These are phyloP conservation scores for Leptonema lineaticorne DNA, from an alignment of 1,140 invertebrate genomes.

Conservation along the genomic window DNA sequence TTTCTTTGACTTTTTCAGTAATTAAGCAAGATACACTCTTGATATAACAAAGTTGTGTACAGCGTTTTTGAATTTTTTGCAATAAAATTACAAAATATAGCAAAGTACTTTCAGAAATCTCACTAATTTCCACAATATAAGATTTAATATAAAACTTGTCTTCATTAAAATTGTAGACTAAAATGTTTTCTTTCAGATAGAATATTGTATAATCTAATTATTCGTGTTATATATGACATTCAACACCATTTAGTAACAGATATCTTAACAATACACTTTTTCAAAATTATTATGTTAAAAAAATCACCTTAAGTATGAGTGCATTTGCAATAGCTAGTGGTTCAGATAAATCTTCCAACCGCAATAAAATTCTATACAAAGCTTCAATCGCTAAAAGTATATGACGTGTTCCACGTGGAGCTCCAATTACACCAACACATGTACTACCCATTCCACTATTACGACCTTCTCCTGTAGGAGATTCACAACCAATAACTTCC, in stretches of 20 bases:
- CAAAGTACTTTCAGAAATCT: too few species aligned
- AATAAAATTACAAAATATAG: too few species aligned
- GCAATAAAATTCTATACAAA: constrained; percentile 67
- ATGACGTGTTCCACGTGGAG: constrained; percentile 65
- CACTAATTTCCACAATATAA: too few species aligned
- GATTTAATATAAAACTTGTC: too few species aligned
- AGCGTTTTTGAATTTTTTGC: too few species aligned
- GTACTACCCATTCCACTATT: constrained; percentile 43
- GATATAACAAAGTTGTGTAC: too few species aligned
- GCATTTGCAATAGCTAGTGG: constrained; percentile 66
- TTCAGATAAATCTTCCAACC: constrained; percentile 73
- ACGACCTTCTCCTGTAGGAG: constrained; percentile 44
- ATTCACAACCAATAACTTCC: constrained; percentile 68
- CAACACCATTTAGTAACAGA: too few species aligned
- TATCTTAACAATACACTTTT: not conserved
- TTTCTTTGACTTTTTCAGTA: too few species aligned
- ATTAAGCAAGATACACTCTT: too few species aligned
- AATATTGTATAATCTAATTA: too few species aligned
- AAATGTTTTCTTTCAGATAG: not conserved
- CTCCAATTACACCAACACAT: constrained; percentile 28
- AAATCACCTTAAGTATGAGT: constrained; percentile 58
- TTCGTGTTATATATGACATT: too few species aligned
- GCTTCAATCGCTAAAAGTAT: constrained; percentile 80
- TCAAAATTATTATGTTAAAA: not conserved
- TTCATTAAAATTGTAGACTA: too few species aligned